These are phyloP conservation scores for Euplexia lucipara DNA, from an alignment of 2,888 invertebrate genomes.

Conservation along the genomic window DNA sequence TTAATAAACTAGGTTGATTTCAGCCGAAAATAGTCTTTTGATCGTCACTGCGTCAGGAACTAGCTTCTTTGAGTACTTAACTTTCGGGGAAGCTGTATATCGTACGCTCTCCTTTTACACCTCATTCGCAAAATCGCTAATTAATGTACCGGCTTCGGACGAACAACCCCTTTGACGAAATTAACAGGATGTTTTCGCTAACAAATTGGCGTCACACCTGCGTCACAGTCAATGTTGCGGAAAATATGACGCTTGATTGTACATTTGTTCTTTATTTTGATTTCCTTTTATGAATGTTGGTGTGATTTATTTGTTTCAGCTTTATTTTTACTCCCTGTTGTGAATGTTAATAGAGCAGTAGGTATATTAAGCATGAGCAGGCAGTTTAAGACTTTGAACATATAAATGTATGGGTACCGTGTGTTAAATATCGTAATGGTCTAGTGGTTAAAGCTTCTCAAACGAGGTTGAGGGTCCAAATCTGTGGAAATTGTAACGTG, in stretches of 20 bases:
- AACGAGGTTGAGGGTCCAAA: too few relatives aligned
- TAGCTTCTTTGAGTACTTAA: neutral
- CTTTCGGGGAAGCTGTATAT: neutral
- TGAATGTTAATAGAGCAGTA: neutral
- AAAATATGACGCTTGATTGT: constrained; percentile 39
- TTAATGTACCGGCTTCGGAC: constrained; percentile 40
- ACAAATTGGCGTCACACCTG: constrained; percentile 52
- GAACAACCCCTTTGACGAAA: constrained; percentile 54
- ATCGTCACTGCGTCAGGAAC: neutral
- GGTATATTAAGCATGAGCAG: neutral
- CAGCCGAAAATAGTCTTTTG: neutral
- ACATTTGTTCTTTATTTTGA: constrained; percentile 13
- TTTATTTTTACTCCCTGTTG: neutral
- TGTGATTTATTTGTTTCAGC: constrained; percentile 1
- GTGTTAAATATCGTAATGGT: too few relatives aligned
- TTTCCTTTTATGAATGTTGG: neutral
- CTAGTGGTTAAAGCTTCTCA: too few relatives aligned
- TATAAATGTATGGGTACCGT: neutral
- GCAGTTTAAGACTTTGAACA: too few relatives aligned
- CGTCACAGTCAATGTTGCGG: constrained; percentile 25
- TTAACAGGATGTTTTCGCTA: constrained; percentile 52
- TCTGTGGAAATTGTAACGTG: too few relatives aligned
- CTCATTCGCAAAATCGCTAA: constrained; percentile 42
- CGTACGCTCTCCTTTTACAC: constrained; percentile 15
- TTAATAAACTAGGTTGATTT: neutral